Evolutionary conservation across 2,113 vertebrate genomes (phyloP).

Genomic region (Trematomus loennbergii): DNA sequence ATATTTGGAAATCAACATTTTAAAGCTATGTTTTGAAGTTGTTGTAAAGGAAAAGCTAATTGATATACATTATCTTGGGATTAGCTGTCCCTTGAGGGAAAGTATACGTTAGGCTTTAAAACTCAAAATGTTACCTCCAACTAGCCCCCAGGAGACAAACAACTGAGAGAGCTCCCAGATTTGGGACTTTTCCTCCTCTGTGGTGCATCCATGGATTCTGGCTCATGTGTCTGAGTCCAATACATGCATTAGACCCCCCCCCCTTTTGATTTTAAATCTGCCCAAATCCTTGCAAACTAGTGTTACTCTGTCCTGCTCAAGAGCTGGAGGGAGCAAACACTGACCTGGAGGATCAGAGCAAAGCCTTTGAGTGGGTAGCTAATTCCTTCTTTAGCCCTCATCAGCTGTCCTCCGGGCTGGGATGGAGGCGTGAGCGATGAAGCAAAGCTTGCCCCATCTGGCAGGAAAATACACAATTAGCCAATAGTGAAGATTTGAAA

Average conservation of each 20-base stretch:
- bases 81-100: neutral
- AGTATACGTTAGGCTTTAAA: constrained; percentile 1
- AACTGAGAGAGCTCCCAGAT: neutral
- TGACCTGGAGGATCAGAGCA: constrained; percentile 84
- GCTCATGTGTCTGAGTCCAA: constrained; percentile 62
- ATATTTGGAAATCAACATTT: neutral
- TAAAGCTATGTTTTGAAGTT: neutral
- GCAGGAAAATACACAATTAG: constrained; percentile 41
- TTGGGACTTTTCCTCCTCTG: constrained; percentile 11
- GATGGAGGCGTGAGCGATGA: constrained; percentile 71
- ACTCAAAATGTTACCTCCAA: neutral
- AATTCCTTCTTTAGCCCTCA: constrained; percentile 83
- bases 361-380: constrained; percentile 85
- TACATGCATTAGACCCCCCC: constrained; percentile 58
- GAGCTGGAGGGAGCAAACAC: constrained; percentile 70
- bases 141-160: constrained; percentile 4
- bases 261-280: constrained; percentile 68
- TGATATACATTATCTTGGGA: neutral
- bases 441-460: constrained; percentile 80
- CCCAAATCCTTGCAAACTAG: constrained; percentile 75
- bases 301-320: constrained; percentile 74
- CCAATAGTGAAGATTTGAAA: constrained; percentile 11
- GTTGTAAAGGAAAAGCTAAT: neutral
- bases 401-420: constrained; percentile 78
- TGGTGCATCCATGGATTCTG: constrained; percentile 41